Conservation (phyloP, 1,140 invertebrate genomes). For the Artemia franciscana region DNA sequence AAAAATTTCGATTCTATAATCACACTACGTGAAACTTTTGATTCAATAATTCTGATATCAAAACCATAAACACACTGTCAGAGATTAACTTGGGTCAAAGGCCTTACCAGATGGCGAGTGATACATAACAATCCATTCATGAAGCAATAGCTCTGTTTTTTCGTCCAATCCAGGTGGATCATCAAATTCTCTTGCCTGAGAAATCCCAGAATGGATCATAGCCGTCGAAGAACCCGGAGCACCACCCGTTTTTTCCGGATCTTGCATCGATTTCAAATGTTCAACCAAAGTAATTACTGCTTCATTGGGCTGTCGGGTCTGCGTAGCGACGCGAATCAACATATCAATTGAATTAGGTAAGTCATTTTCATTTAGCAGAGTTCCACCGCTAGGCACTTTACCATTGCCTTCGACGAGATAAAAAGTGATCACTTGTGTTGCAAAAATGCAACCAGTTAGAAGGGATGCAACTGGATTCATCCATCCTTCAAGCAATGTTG, state of each 20-base stretch:
- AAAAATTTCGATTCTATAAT: no score
- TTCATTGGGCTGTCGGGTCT: slow-evolving; percentile 23
- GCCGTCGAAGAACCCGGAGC: slow-evolving; percentile 40
- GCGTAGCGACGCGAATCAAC: slow-evolving; percentile 40
- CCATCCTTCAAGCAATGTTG: slow-evolving; percentile 55
- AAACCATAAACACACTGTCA: no score
- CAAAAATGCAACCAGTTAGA: slow-evolving; percentile 57
- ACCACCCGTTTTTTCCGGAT: slow-evolving; percentile 38
- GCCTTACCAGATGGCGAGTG: slow-evolving; percentile 32
- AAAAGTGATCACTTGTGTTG: slow-evolving; percentile 69
- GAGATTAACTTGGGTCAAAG: background rate
- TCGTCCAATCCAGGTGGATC: slow-evolving; percentile 82
- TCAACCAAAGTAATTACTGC: slow-evolving; percentile 46
- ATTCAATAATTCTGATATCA: no score
- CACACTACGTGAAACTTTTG: no score
- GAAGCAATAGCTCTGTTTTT: slow-evolving; percentile 75
- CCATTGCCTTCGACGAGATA: slow-evolving; percentile 60
- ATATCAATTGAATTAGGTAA: slow-evolving; percentile 61
- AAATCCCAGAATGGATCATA: slow-evolving; percentile 77
- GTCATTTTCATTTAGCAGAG: slow-evolving; percentile 54
- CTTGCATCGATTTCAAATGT: slow-evolving; percentile 41
- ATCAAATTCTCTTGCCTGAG: slow-evolving; percentile 61
- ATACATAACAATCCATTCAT: slow-evolving; percentile 87
- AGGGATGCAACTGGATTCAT: slow-evolving; percentile 33
- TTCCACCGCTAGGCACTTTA: slow-evolving; percentile 12